A percentile compares a stretch with the other conserved stretches of the same genome.
Evolutionary conservation across 2,113 vertebrate species (phyloP).

Genomic region (Cricetomys ansorgei): DNA sequence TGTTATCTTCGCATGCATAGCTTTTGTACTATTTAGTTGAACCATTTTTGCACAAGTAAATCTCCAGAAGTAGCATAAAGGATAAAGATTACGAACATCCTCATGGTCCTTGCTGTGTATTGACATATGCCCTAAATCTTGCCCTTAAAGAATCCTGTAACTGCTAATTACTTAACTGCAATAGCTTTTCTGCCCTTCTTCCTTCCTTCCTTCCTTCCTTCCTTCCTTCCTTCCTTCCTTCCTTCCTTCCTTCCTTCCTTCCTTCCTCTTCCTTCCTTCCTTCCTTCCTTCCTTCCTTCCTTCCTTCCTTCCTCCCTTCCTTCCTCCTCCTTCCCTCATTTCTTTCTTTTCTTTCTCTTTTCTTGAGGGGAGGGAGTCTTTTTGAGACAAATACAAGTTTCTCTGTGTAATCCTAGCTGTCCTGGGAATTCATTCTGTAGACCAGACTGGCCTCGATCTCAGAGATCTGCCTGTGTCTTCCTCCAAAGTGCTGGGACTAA

Average conservation of each 20-base stretch:
- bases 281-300: background rate
- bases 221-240: background rate
- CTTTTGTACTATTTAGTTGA: constrained; percentile 15
- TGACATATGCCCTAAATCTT: background rate
- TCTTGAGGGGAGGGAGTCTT: too few species aligned
- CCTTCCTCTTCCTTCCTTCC: background rate
- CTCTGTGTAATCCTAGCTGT: background rate
- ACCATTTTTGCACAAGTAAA: constrained; percentile 37
- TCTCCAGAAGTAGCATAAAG: background rate
- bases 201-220: background rate
- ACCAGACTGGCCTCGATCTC: background rate
- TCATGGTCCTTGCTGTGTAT: background rate
- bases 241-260: background rate
- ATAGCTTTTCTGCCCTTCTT: background rate
- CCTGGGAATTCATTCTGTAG: background rate
- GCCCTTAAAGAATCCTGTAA: background rate
- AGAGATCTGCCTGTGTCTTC: background rate
- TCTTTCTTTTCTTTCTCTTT: background rate
- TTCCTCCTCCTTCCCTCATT: background rate
- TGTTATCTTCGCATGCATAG: constrained; percentile 11
- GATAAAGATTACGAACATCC: constrained; percentile 27
- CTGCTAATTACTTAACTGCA: background rate
- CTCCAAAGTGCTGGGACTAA: background rate
- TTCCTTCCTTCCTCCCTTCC: too few species aligned
- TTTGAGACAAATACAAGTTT: too few species aligned